Conservation (phyloP, 2,113 vertebrate genomes). For the Lates calcarifer region DNA sequence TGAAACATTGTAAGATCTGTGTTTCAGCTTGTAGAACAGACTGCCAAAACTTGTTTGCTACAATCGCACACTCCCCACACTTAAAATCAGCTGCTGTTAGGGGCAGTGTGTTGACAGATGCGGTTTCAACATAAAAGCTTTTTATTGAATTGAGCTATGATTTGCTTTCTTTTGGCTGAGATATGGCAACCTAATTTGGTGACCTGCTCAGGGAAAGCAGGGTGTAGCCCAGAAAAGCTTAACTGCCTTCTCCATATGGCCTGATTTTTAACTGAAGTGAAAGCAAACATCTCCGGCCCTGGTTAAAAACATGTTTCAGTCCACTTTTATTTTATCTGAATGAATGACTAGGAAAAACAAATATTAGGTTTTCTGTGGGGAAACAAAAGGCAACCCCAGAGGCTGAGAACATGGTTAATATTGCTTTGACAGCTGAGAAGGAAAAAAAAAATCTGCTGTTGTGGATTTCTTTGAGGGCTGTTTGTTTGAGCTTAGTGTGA, state of each 20-base stretch:
- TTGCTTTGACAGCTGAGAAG: slow-evolving; percentile 21
- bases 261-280: slow-evolving; percentile 46
- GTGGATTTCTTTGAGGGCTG: slow-evolving; percentile 27
- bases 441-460: not conserved
- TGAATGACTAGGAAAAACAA: slow-evolving; percentile 49
- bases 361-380: slow-evolving; percentile 43
- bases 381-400: slow-evolving; percentile 35
- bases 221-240: slow-evolving; percentile 60
- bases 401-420: slow-evolving; percentile 7
- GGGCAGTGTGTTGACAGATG: slow-evolving; percentile 13
- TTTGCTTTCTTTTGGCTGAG: slow-evolving; percentile 15
- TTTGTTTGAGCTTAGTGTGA: slow-evolving; percentile 42
- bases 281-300: slow-evolving; percentile 54
- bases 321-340: slow-evolving; percentile 41
- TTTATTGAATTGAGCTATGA: not conserved
- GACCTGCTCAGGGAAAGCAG: slow-evolving; percentile 57
- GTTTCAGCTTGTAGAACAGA: not conserved
- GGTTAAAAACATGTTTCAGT: slow-evolving; percentile 9
- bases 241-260: slow-evolving; percentile 35
- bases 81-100: slow-evolving; percentile 7
- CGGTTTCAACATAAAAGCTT: slow-evolving; percentile 11
- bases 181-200: slow-evolving; percentile 50
- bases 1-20: not conserved
- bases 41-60: not conserved
- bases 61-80: not conserved